Conservation (phyloP, 2,888 invertebrate genomes). For the Syrphus vitripennis region DNA sequence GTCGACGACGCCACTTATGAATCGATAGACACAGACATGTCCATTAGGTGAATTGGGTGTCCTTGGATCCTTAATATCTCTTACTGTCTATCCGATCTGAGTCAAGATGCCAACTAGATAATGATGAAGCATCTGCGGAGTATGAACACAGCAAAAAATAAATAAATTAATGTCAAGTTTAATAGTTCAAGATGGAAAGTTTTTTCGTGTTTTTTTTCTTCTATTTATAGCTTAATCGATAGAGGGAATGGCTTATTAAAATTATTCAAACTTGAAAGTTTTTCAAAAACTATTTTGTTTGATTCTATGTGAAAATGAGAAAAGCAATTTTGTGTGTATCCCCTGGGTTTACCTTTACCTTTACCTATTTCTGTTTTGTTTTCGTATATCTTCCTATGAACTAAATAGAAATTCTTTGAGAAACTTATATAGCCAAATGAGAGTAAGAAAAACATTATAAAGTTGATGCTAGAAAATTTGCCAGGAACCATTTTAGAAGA, state of each 20-base stretch:
- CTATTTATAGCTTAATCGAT: not conserved
- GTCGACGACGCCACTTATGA: conserved; percentile 3
- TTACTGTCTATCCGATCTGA: not conserved
- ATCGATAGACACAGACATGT: conserved; percentile 33
- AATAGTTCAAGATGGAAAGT: not conserved
- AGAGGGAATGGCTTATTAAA: not conserved
- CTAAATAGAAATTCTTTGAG: not conserved
- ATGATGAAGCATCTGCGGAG: conserved; percentile 26
- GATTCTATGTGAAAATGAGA: not conserved
- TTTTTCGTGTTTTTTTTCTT: not conserved
- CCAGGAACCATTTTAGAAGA: not conserved
- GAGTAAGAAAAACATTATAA: not conserved
- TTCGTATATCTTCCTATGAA: not conserved
- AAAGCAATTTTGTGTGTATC: not conserved
- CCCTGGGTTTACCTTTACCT: not conserved
- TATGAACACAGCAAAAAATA: not conserved
- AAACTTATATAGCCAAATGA: not conserved
- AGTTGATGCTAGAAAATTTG: not conserved
- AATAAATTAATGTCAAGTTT: not conserved
- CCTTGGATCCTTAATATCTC: conserved; percentile 11
- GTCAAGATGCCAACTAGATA: conserved; percentile 6
- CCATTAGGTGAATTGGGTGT: conserved; percentile 31
- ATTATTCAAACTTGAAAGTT: not conserved
- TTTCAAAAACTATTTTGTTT: not conserved
- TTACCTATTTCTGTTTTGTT: not conserved